Evolutionary conservation across 1,140 invertebrate genomes (phyloP).

Genomic region (Lucilia sericata): DNA sequence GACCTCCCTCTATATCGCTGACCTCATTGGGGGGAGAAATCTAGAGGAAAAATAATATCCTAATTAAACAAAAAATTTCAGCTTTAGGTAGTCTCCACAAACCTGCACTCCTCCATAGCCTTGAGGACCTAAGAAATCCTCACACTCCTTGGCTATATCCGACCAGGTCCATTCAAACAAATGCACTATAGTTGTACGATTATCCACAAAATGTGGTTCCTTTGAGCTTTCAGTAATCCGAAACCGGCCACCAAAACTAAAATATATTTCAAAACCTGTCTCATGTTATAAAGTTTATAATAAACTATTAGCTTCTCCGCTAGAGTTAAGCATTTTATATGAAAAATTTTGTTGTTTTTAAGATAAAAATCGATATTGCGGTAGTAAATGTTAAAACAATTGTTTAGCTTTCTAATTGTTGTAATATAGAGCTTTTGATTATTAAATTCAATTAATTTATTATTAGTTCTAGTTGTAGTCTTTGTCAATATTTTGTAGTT

Average conservation of each 20-base stretch:
- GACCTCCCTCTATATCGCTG: constrained; percentile 60
- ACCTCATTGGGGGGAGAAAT: constrained; percentile 71
- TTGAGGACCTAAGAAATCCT: constrained; percentile 75
- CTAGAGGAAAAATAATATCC: constrained; percentile 52
- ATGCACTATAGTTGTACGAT: constrained; percentile 71
- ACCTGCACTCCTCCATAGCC: constrained; percentile 82
- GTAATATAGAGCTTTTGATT: no score
- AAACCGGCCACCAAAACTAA: neutral
- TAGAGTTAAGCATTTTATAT: no score
- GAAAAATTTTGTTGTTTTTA: no score
- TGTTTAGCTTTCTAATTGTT: no score
- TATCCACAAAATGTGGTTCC: constrained; percentile 60
- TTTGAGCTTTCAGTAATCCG: neutral
- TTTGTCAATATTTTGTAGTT: no score
- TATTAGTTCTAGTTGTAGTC: no score
- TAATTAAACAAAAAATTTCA: neutral
- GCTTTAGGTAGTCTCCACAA: neutral
- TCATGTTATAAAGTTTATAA: no score
- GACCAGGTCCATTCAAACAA: constrained; percentile 80
- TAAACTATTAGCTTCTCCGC: no score
- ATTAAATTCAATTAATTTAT: no score
- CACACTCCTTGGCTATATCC: constrained; percentile 81
- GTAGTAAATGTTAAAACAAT: no score
- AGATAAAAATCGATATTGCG: no score
- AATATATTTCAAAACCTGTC: neutral